Evolutionary conservation across 2,888 invertebrate genomes (phyloP).

Genomic region (Tridacna gigas): DNA sequence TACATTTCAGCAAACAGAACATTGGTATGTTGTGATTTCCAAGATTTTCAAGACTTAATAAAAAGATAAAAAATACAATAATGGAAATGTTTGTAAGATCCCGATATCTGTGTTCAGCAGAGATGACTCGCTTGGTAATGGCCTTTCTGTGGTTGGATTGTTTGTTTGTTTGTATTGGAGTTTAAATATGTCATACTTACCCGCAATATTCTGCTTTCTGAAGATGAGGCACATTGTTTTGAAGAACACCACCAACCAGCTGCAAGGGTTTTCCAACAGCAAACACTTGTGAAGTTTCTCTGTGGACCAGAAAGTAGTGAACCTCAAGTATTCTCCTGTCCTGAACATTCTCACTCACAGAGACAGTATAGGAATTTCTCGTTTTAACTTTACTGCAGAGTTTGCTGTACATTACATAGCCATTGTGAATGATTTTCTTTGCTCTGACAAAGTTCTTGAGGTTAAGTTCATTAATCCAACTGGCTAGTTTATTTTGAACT

Average conservation of each 20-base stretch:
- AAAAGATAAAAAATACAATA: too few relatives aligned
- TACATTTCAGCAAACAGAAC: too few relatives aligned
- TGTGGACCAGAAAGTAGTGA: slow-evolving; percentile 29
- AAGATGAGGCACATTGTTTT: slow-evolving; percentile 27
- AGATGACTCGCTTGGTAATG: too few relatives aligned
- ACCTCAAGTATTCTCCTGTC: slow-evolving; percentile 26
- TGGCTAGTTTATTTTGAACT: slow-evolving; percentile 10
- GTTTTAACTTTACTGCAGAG: slow-evolving; percentile 39
- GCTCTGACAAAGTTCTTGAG: slow-evolving; percentile 14
- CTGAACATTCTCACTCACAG: not conserved
- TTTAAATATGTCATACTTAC: slow-evolving; percentile 7
- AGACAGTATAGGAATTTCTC: slow-evolving; percentile 42
- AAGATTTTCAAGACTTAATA: too few relatives aligned
- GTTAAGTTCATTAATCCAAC: not conserved
- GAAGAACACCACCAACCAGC: slow-evolving; percentile 21
- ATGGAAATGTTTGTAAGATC: too few relatives aligned
- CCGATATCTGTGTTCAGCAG: too few relatives aligned
- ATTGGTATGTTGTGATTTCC: too few relatives aligned
- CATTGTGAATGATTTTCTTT: slow-evolving; percentile 31
- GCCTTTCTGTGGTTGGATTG: too few relatives aligned
- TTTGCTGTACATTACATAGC: slow-evolving; percentile 36
- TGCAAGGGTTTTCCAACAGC: slow-evolving; percentile 32
- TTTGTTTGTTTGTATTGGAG: too few relatives aligned
- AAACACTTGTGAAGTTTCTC: slow-evolving; percentile 28
- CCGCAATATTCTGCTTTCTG: slow-evolving; percentile 14